Evolutionary conservation across 2,113 vertebrate species (phyloP).

Genomic region (Semnornis frantzii): DNA sequence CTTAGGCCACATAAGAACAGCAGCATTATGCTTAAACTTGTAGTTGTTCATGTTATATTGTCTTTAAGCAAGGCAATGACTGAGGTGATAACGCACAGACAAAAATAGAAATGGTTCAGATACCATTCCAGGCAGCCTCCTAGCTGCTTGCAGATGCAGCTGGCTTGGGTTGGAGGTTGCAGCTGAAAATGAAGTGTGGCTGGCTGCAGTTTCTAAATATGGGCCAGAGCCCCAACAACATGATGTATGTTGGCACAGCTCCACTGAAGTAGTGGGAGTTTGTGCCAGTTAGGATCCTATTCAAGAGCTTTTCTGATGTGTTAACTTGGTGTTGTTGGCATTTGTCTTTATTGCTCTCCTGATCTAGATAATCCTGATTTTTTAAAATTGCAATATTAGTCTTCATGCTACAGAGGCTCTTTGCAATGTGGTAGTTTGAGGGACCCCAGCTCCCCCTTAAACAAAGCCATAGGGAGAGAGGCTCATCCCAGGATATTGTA

Average conservation of each 20-base stretch:
- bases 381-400: not conserved
- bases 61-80: not conserved
- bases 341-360: not conserved
- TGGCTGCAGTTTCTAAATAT: not conserved
- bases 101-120: not conserved
- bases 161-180: not conserved
- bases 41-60: not conserved
- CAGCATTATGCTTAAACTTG: not conserved
- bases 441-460: too few relatives aligned
- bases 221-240: not conserved
- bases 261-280: not conserved
- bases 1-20: not conserved
- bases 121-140: not conserved
- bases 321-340: not conserved
- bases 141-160: not conserved
- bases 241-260: not conserved
- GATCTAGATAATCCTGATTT: not conserved
- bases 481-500: too few relatives aligned
- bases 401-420: not conserved
- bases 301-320: not conserved
- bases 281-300: not conserved
- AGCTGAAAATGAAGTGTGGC: conserved; percentile 30
- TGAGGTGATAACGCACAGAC: not conserved
- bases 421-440: not conserved
- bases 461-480: too few relatives aligned